Base-by-base conservation (phyloP, 2,113 vertebrate genomes). In the Calidris pygmaea region DNA sequence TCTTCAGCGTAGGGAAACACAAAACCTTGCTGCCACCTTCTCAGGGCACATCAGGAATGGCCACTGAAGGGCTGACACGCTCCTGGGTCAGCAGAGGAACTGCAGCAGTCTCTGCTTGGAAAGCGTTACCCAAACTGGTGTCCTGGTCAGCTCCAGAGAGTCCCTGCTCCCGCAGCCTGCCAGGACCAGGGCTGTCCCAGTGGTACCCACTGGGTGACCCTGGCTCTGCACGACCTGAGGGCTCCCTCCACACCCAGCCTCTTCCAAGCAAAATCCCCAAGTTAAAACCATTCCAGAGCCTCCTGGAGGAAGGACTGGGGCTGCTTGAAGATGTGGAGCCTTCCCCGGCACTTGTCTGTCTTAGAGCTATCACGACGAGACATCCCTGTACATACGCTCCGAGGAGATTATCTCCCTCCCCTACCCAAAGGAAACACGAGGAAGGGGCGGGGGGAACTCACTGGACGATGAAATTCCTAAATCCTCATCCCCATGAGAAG, bases 391-490 rank as follows among this genome's bases (percentile, higher is more conserved):
- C 35, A 8, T 9, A 24, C 3, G 5, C 52, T 78, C 55, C 1
- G 3, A 52, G 59, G 67, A 90, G 79, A 87, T 75, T 56, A 45
- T 62, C 73, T 75, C 70, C 68, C 48, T 95, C 16, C 65, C 16
- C 24, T 82, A 37, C 6, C 22, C 80, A 73, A 47, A 90, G 65
- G 58, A 93, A 90, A 84, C 29, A 71, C 0, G 0, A 29, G 22
- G 9, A 0, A 0, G 9, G n/a, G 14, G 29, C 5, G 1, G 9
- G 30, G 43, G 29, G 4, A 66, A 41, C 30, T 65, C 81, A 55
- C 34, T 76, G 62, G 58, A 87, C 1, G 81, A 90, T 95, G 95
- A 96, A 96, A 95, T 92, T 95, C 93, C 92, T 96, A 96, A 97
- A 96, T 96, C 83, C 75, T 85, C 83, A 67, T 80, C 67, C 67